Base-by-base conservation (phyloP, 2,113 vertebrate species). In the Anseranas semipalmata region DNA sequence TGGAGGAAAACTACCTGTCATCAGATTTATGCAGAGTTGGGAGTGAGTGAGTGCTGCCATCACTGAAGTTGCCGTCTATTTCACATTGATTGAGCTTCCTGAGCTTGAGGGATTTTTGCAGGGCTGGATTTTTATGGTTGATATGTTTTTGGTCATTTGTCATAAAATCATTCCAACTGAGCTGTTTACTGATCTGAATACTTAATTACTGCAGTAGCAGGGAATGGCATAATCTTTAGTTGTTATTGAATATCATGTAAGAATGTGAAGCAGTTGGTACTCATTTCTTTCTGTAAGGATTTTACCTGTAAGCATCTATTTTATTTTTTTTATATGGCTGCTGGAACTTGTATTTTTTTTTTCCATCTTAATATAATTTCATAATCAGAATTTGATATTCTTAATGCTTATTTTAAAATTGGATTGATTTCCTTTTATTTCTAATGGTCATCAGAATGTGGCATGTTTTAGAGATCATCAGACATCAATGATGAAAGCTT, bases 81-180 rank as follows among this genome's bases (percentile, higher is more conserved):
- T 91, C 81, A 41, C 95, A 85, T 87, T 97, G 98, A 98, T 98
- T 92, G 97, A 98, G 97, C 93, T 98, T 89, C 96, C 78, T 90
- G 97, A 68, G 97, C 97, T 97, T 89, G 77, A 78, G 98, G 98
- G 98, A 96, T 67, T 94, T 96, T 88, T 89, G 58, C 84, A 41
- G 90, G 96, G 95, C 96, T 97, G 94, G 94, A 74, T 71, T 98
- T 97, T 97, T 96, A 95, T 91, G 85, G 96, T 97, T 98, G 97
- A 97, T 97, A 97, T 70, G 85, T 15, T 98, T 96, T 97, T 62
- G 94, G 98, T 98, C 96, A 95, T 98, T 98, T 98, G 98, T 98
- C 97, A 98, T 97, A 97, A 98, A 98, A 98, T 98, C 95, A 98
- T 98, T 97, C 94, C 95, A 89, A 80, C 93, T 1, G 79, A 97